These are phyloP conservation scores for Drosophila santomea DNA, from an alignment of 1,140 invertebrate genomes.

Conservation along the genomic window DNA sequence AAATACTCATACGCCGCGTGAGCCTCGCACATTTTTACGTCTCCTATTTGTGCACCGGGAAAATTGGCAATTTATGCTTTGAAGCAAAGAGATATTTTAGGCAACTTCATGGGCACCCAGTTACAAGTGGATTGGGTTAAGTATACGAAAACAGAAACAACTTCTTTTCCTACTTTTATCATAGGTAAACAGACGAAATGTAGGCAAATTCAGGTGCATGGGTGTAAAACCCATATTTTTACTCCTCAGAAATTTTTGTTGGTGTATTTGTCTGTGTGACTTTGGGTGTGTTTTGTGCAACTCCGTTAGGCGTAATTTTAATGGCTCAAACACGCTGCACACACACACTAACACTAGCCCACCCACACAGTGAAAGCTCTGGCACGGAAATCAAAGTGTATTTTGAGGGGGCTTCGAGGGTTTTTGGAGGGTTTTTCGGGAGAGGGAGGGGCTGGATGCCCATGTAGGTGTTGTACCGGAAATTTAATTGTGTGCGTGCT, in stretches of 20 bases:
- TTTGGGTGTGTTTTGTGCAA: constrained; percentile 50
- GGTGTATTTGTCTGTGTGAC: constrained; percentile 41
- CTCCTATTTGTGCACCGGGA: constrained; percentile 25
- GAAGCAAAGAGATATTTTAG: no score
- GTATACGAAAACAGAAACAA: no score
- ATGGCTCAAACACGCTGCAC: constrained; percentile 73
- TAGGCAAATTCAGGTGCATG: no score
- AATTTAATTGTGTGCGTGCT: constrained; percentile 83
- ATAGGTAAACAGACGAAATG: no score
- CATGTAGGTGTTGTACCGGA: constrained; percentile 70
- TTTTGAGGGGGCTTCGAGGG: constrained; percentile 20
- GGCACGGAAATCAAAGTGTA: constrained; percentile 74
- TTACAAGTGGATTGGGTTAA: no score
- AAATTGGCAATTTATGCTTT: neutral
- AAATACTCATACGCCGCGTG: constrained; percentile 76
- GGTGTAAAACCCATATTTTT: neutral
- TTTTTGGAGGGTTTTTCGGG: constrained; percentile 5
- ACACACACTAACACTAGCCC: constrained; percentile 10
- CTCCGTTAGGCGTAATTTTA: constrained; percentile 79
- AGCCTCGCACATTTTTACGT: constrained; percentile 71
- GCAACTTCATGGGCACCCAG: no score
- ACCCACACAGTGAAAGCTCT: neutral
- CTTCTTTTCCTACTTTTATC: no score
- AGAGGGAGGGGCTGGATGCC: constrained; percentile 1
- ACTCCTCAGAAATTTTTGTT: neutral